These are phyloP conservation scores for Cebus imitator DNA, from an alignment of 2,113 vertebrate species.

Conservation along the genomic window DNA sequence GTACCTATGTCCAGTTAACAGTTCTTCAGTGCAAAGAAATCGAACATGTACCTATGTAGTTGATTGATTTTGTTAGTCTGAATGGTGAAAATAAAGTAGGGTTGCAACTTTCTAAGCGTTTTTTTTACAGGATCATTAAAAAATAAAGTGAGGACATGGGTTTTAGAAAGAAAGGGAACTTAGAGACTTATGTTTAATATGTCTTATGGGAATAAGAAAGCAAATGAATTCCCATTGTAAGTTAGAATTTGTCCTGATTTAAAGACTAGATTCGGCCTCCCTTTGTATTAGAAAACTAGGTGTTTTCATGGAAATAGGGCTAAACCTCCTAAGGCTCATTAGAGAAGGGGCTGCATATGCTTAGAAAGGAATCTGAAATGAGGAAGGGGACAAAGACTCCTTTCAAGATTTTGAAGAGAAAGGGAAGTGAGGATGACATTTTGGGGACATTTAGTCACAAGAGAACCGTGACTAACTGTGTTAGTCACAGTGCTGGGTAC, in stretches of 20 bases:
- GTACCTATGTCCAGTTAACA: not conserved
- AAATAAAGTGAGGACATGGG: not conserved
- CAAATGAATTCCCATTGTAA: conserved; percentile 39
- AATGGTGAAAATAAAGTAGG: not conserved
- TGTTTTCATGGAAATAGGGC: conserved; percentile 42
- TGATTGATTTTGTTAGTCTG: not conserved
- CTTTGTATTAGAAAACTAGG: not conserved
- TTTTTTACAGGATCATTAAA: not conserved
- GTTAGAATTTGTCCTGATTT: conserved; percentile 35
- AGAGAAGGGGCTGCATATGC: not conserved
- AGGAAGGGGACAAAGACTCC: not conserved
- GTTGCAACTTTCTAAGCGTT: not conserved
- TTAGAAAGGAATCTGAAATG: not conserved
- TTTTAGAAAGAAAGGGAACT: conserved; percentile 44
- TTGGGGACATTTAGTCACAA: not conserved
- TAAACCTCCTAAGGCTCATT: not conserved
- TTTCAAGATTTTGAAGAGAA: conserved; percentile 33
- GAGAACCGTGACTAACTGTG: not conserved
- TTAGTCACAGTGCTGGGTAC: not conserved
- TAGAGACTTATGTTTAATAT: not conserved
- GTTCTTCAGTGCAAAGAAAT: not conserved
- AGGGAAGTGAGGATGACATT: not conserved
- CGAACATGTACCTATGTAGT: not conserved
- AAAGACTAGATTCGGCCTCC: not conserved
- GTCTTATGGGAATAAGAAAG: conserved; percentile 48